Conservation (phyloP, 2,888 invertebrate genomes). For the Melipona beecheii region DNA sequence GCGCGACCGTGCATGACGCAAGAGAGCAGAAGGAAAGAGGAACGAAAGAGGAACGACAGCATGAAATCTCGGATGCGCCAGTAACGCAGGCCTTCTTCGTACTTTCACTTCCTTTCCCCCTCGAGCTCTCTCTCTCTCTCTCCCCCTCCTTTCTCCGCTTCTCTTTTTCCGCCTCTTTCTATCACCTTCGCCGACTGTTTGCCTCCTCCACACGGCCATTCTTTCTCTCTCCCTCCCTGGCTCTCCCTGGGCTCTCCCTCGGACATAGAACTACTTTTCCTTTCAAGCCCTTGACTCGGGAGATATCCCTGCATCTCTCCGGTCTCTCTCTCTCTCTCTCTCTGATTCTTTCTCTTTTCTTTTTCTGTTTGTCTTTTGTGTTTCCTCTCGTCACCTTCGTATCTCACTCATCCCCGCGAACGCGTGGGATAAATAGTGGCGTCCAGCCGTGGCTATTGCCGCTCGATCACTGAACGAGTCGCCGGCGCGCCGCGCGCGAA, state of each 20-base stretch:
- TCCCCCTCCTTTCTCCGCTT: constrained; percentile 22
- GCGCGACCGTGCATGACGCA: constrained; percentile 15
- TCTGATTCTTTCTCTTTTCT: too few relatives aligned
- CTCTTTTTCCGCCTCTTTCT: constrained; percentile 58
- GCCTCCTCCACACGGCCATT: constrained; percentile 38
- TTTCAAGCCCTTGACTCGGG: constrained; percentile 78
- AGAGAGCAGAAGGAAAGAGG: constrained; percentile 9
- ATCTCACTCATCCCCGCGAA: neutral
- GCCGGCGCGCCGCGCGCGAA: constrained; percentile 5
- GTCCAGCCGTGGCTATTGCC: constrained; percentile 64
- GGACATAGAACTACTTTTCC: constrained; percentile 79
- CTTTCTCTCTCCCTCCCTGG: constrained; percentile 51
- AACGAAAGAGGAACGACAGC: constrained; percentile 56
- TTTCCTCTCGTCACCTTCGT: neutral
- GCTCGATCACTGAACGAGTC: constrained; percentile 63
- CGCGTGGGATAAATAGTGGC: constrained; percentile 70
- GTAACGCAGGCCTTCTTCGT: constrained; percentile 71
- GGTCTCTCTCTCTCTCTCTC: too few relatives aligned
- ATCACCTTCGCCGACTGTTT: constrained; percentile 15
- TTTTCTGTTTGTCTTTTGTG: too few relatives aligned
- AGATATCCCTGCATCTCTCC: constrained; percentile 54
- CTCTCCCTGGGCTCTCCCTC: constrained; percentile 19
- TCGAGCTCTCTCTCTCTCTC: constrained; percentile 32
- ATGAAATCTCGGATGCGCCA: constrained; percentile 78
- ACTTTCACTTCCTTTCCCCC: constrained; percentile 82